A percentile compares a stretch with the other conserved stretches of the same genome.
phyloP scores from a whole-genome alignment of 2,113 vertebrate genomes.

The Pipra filicauda region DNA sequence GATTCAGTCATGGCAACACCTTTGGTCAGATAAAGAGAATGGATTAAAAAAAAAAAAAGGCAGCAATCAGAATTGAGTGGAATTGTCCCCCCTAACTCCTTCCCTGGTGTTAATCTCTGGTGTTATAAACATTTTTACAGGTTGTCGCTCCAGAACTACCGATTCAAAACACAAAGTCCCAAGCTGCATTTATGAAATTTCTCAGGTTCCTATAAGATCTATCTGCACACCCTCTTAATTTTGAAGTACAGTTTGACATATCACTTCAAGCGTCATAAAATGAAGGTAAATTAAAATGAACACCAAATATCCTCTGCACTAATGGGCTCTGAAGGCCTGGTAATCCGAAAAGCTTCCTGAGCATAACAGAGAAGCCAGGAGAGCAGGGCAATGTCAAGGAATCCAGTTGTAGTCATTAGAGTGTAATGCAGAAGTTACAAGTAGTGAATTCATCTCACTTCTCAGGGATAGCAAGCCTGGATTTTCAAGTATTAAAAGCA shows the following conservation, averaged over 20 bases:
- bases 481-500: neutral
- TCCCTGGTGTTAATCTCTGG: neutral
- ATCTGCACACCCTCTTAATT: neutral
- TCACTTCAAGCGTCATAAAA: neutral
- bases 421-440: neutral
- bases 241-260: neutral
- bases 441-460: neutral
- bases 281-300: neutral
- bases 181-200: neutral
- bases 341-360: neutral
- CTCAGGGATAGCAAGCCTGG: neutral
- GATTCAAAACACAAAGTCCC: neutral
- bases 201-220: neutral
- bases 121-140: neutral
- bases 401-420: neutral
- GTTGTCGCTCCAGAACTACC: neutral
- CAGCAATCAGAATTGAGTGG: neutral
- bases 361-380: neutral
- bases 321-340: neutral
- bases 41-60: neutral
- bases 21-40: neutral
- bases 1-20: neutral
- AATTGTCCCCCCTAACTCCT: neutral
- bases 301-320: neutral
- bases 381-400: neutral